Base-by-base conservation (phyloP, 2,888 invertebrate species). In the Sisyra nigra region DNA sequence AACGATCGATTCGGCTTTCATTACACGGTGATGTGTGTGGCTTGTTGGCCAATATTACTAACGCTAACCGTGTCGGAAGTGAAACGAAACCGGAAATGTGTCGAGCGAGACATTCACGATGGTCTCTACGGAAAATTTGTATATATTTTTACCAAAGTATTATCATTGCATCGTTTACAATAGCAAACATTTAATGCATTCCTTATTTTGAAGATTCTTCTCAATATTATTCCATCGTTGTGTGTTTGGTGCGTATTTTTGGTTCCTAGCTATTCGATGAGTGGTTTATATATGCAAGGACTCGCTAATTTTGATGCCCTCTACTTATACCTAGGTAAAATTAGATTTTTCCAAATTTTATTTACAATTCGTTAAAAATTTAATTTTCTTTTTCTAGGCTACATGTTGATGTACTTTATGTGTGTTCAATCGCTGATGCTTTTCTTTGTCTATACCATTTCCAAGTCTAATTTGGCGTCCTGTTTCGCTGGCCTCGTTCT, bases 251-350 rank as follows among this genome's bases (percentile, higher is more conserved):
- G 88, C 50, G 83, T 86, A 3, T 92, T 85, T 58, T 58, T 89
- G 42, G 76, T 89, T 45, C 93, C 93, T 11, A 86, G 87, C 36
- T 88, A 85, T 58, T 84, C 85, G 13, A 88, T 89, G 88, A 79
- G 81, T 18, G 87, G 87, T 0, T 62, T 87, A 1, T 85, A 87
- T 53, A 75, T 78, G 52, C 80, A 80, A 54, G 69, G 73, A 9
- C 67, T 69, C 10, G 72, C 67, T 38, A 72, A 75, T 54, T 71
- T 77, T 51, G 75, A 76, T 42, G 80, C 79, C 49, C 79, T 80
- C 57, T 79, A 80, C 58, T 63, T 76, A 49, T 80, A 80, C 57
- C 69, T 80, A 67, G 80, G 80, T 79, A 24, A 37, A 42, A 35
- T 13, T 7, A 24, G 24, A 43, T 44, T 13, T 3, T 30, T 24